Base-by-base conservation (phyloP, 2,113 vertebrate genomes). In the Microcebus griseorufus region DNA sequence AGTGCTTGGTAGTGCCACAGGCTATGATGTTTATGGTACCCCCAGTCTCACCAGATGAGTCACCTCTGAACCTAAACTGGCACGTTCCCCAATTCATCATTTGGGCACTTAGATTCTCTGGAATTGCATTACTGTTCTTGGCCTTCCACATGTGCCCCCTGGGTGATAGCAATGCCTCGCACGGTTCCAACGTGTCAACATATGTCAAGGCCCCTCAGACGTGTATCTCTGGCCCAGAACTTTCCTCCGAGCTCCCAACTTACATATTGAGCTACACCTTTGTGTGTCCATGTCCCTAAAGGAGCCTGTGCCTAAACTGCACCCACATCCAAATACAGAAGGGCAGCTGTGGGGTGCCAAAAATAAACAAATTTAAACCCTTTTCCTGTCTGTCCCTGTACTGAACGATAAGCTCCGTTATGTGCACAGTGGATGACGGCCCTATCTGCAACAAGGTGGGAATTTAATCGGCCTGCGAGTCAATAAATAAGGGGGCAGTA, bases 341-440 rank as follows among this genome's bases (percentile, higher is more conserved):
- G 25, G 11, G 72, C 2, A 3, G 3, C 29, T 7, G 34, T n/a
- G 39, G 18, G 22, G 42, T 60, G 53, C 20, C 27, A 60, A 37
- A 42, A 2, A 2, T 13, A 14, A 37, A 29, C 1, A 7, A 23
- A 20, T 9, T 10, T 34, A 6, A 55, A 6, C 27, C 6, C 14
- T 17, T 20, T 42, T 25, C 7, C 3, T 4, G 55, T 2, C 3
- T 0, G 2, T 23, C 16, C 16, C 37, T 37, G 29, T 45, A 3
- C 20, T 32, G 79, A 73, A n/a, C 3, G 34, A 65, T 25, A 5
- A 48, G n/a, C 48, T 32, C 18, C 3, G 32, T 60, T 27, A 32
- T 8, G 45, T 13, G 20, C 7, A 6, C 25, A 27, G 60, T 11
- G 60, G 10, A 11, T 9, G 10, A 11, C 9, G 13, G 17, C 22